Base-by-base conservation (phyloP, 2,797 vertebrate species). In the Argentina silus region DNA sequence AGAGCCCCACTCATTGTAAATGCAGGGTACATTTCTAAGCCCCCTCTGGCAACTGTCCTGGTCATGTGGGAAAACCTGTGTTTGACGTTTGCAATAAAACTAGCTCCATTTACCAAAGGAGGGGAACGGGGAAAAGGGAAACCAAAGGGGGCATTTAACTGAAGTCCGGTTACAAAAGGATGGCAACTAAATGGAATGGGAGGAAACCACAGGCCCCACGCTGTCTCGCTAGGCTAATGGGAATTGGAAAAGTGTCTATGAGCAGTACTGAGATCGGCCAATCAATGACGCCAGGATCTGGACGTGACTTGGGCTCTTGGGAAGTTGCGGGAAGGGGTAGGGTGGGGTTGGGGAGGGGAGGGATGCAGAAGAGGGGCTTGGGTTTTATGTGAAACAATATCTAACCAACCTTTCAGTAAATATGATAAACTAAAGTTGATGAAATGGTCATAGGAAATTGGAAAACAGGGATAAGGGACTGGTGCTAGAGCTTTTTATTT, bases 191-290 rank as follows among this genome's bases (percentile, higher is more conserved):
- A 68, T 79, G 78, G 71, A 76, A 82, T 44, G 64, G 70, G 77
- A 76, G 71, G 81, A 76, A 93, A 92, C 91, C 93, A 88, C 89
- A 90, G 91, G 92, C 92, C 89, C 89, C 90, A 79, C 74, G 73
- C 79, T 87, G 90, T 94, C 91, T 93, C 69, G 72, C n/a, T 48
- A 42, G 74, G 70, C 81, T 85, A 84, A 89, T 82, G 78, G 72
- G 63, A 84, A 77, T 76, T 84, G 83, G 86, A 86, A 85, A 85
- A 74, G 73, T 70, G 74, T 78, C 75, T 42, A 17, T 50, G 66
- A 56, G 72, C 12, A 59, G 70, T 27, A 56, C 65, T 2, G 79
- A 72, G 78, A 82, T 59, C 64, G 70, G 70, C 74, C 73, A 82
- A 80, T 79, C 74, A 74, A 51, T 84, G 65, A 75, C 73, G 79